Percentiles rank a stretch among this genome's conserved stretches.
Conservation (phyloP, 2,888 invertebrate species). For the Tortrix viridana region DNA sequence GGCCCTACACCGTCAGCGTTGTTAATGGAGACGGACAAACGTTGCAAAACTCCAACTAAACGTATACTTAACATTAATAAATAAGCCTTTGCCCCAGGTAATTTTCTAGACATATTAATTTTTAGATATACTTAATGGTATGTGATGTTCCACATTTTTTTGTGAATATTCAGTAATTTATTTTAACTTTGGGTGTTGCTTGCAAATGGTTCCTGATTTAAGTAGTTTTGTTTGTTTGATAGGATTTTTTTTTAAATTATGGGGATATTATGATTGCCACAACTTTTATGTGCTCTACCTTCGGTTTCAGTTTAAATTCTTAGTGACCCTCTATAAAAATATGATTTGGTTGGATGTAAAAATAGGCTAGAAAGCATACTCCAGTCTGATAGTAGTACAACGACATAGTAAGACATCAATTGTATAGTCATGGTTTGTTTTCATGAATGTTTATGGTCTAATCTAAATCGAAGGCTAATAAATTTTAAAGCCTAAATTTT, state of each 20-base stretch:
- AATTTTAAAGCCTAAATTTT: conserved; percentile 15
- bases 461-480: conserved; percentile 2
- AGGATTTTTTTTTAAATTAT: conserved; percentile 23
- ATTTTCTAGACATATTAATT: conserved; percentile 32
- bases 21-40: conserved; percentile 67
- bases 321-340: background rate
- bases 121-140: conserved; percentile 22
- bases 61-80: conserved; percentile 15
- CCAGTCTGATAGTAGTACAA: conserved; percentile 11
- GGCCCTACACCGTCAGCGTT: conserved; percentile 64
- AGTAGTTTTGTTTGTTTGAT: conserved; percentile 10
- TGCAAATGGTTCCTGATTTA: conserved; percentile 20
- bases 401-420: conserved; percentile 10
- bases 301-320: conserved; percentile 2
- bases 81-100: conserved; percentile 29
- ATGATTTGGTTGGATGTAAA: background rate
- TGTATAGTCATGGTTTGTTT: background rate
- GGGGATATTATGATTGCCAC: conserved; percentile 6
- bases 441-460: conserved; percentile 1
- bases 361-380: conserved; percentile 2
- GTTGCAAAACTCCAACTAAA: conserved; percentile 53
- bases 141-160: conserved; percentile 24
- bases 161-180: conserved; percentile 29
- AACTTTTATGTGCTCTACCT: conserved; percentile 19
- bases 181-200: conserved; percentile 20